Percentiles rank a stretch among this genome's conserved stretches.
These are phyloP conservation scores for Otocyon megalotis DNA, from an alignment of 2,113 vertebrate species.

Conservation along the genomic window DNA sequence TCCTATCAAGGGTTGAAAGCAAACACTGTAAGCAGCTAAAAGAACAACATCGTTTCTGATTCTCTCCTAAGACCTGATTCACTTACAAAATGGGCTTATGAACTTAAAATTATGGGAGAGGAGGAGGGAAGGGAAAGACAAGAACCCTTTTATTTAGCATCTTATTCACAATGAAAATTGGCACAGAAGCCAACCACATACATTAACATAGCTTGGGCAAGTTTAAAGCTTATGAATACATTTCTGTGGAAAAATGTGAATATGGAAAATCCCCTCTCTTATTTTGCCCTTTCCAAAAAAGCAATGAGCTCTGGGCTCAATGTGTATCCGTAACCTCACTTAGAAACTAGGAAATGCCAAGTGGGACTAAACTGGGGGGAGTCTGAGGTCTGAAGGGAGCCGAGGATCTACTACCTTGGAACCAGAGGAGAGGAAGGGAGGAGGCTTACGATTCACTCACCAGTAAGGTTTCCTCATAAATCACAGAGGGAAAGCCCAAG, in stretches of 20 bases:
- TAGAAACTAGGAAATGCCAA: slow-evolving; percentile 84
- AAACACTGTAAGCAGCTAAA: slow-evolving; percentile 75
- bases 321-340: slow-evolving; percentile 84
- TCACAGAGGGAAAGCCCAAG: background rate
- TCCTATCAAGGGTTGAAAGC: slow-evolving; percentile 81
- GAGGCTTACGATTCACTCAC: slow-evolving; percentile 64
- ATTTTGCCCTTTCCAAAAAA: slow-evolving; percentile 87
- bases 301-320: slow-evolving; percentile 85
- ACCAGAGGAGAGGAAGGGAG: slow-evolving; percentile 79
- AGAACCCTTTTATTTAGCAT: slow-evolving; percentile 88
- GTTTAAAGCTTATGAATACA: slow-evolving; percentile 89
- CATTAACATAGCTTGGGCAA: slow-evolving; percentile 88
- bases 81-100: slow-evolving; percentile 86
- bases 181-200: slow-evolving; percentile 88
- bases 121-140: slow-evolving; percentile 84
- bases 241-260: slow-evolving; percentile 90
- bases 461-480: slow-evolving; percentile 80
- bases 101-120: slow-evolving; percentile 85
- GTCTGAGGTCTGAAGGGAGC: background rate
- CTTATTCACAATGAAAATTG: slow-evolving; percentile 90
- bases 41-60: slow-evolving; percentile 83
- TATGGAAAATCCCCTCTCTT: slow-evolving; percentile 89
- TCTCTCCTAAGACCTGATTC: slow-evolving; percentile 84
- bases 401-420: slow-evolving; percentile 66
- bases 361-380: slow-evolving; percentile 76